Evolutionary conservation across 2,113 vertebrate species (phyloP).

Genomic region (Gambusia affinis): DNA sequence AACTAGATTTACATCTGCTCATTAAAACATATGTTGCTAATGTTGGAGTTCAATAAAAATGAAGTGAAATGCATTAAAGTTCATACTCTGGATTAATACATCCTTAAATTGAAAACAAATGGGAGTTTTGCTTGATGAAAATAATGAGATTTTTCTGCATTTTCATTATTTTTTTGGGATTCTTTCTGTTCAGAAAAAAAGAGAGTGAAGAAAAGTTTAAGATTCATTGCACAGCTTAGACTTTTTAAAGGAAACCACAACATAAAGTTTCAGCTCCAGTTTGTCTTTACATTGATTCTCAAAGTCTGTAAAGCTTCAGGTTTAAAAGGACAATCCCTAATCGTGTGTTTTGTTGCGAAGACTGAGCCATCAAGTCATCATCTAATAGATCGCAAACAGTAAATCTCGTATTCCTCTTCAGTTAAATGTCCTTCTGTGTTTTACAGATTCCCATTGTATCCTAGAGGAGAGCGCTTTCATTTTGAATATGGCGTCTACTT

Average conservation of each 20-base stretch:
- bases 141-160: too few relatives aligned
- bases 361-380: not conserved
- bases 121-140: not conserved
- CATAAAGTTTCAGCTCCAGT: not conserved
- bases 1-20: too few relatives aligned
- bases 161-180: not conserved
- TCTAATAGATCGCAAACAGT: not conserved
- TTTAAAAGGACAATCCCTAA: not conserved
- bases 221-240: not conserved
- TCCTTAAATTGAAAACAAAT: not conserved
- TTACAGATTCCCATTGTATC: constrained; percentile 92
- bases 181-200: not conserved
- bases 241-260: not conserved
- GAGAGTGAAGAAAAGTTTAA: too few relatives aligned
- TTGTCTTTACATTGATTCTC: not conserved
- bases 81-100: not conserved
- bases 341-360: not conserved
- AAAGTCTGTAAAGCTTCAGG: not conserved
- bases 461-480: constrained; percentile 94
- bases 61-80: too few relatives aligned
- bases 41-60: too few relatives aligned
- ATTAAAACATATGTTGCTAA: too few relatives aligned
- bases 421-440: constrained; percentile 22
- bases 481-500: constrained; percentile 98
- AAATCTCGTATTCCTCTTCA: not conserved